Base-by-base conservation (phyloP, 2,113 vertebrate species). In the Rhinoderma darwinii region DNA sequence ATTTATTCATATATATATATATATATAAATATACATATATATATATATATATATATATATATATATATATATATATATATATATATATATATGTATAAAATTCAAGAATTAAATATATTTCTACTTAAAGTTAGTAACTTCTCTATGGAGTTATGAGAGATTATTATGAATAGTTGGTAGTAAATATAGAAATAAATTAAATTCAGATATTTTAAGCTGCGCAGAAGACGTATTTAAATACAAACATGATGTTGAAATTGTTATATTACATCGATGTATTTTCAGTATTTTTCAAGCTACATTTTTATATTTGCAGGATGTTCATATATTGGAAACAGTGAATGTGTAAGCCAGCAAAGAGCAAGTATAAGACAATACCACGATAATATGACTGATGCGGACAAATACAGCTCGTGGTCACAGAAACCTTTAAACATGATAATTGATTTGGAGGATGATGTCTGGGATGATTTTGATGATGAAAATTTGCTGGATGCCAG, bases 381-480 rank as follows among this genome's bases (percentile, higher is more conserved):
- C 77, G 27, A 80, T 32, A 89, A 90, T 50, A 88, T 90, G 27
- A 89, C 88, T 88, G 89, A 92, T 83, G 77, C 1, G 27, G 72
- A 87, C 89, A 89, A 91, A 88, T 91, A 83, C 39, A 89, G 59
- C 76, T 89, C 66, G 11, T 84, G 83, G 54, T 91, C 92, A 89
- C 91, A 92, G 88, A 94, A 92, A 89, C 79, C 89, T 87, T 91
- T 94, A 18, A 90, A 91, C 85, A 91, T 96, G 87, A 94, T 89
- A 90, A 97, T 96, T 90, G 96, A 98, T 90, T 93, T 97, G 17
- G 95, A 93, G 92, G 90, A 94, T 92, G 96, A 98, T 54, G 90
- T 96, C 90, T 98, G 96, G 97, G 95, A 95, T 89, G 95, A 99
- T 88, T 94, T 96, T 91, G 94, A 95, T 90, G 96, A 97, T 88